phyloP scores from a whole-genome alignment of 2,888 invertebrate species.

The Pycnomerus fuliginosus region DNA sequence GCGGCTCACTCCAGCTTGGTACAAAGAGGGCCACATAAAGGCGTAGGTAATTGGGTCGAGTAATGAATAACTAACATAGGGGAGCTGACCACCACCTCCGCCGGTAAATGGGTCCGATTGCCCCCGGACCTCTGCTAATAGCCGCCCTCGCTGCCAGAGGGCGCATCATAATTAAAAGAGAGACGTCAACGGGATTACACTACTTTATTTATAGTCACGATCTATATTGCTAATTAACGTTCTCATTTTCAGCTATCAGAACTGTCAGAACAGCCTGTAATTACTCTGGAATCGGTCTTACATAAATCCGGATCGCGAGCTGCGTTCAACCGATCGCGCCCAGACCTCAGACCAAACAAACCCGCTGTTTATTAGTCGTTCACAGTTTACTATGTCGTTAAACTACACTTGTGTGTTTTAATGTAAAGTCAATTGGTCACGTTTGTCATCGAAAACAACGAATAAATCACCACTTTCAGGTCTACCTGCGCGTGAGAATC shows the following conservation, averaged over 20 bases:
- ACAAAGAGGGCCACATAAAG: conserved; percentile 43
- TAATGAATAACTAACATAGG: conserved; percentile 41
- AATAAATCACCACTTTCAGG: conserved; percentile 3
- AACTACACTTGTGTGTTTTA: conserved; percentile 13
- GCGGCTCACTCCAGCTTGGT: conserved; percentile 18
- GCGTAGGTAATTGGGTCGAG: conserved; percentile 43
- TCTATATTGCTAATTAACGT: conserved; percentile 54
- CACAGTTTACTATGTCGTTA: conserved; percentile 13
- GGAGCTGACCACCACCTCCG: conserved; percentile 28
- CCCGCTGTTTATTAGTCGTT: conserved; percentile 17
- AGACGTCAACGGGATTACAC: conserved; percentile 49
- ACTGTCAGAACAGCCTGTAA: conserved; percentile 43
- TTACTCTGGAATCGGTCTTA: conserved; percentile 34
- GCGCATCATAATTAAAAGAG: conserved; percentile 51
- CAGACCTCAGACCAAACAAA: conserved; percentile 22
- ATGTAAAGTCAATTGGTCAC: conserved; percentile 19
- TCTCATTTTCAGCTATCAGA: conserved; percentile 49
- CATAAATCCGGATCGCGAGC: conserved; percentile 24
- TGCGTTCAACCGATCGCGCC: conserved; percentile 15
- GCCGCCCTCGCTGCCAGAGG: conserved; percentile 42
- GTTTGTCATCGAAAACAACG: conserved; percentile 9
- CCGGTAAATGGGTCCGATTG: conserved; percentile 30
- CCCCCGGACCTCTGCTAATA: conserved; percentile 41
- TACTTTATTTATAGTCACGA: conserved; percentile 54
- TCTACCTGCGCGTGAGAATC: no score